Evolutionary conservation across 1,140 invertebrate genomes (phyloP).

Genomic region (Lepidostoma basale): DNA sequence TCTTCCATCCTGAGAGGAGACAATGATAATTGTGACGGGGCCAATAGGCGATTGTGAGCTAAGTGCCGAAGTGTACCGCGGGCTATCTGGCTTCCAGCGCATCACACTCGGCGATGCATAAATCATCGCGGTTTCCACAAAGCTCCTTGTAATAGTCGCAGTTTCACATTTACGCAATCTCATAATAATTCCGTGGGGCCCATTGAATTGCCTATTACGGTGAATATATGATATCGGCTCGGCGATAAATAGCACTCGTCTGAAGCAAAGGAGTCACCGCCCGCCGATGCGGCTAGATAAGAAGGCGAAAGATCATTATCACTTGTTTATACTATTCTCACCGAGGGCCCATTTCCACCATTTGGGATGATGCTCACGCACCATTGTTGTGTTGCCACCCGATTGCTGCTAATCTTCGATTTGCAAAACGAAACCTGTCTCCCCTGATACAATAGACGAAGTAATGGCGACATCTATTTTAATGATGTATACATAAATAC

Average conservation of each 20-base stretch:
- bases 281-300: slow-evolving; percentile 43
- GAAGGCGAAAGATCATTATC: slow-evolving; percentile 43
- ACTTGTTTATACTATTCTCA: slow-evolving; percentile 36
- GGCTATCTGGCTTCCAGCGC: slow-evolving; percentile 16
- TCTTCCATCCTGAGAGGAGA: not conserved
- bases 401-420: slow-evolving; percentile 26
- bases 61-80: not conserved
- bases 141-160: not conserved
- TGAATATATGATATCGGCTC: slow-evolving; percentile 45
- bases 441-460: not conserved
- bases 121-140: slow-evolving; percentile 27
- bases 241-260: slow-evolving; percentile 42
- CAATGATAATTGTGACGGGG: not conserved
- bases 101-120: slow-evolving; percentile 14
- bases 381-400: slow-evolving; percentile 9
- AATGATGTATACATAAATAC: no score
- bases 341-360: slow-evolving; percentile 19
- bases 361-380: slow-evolving; percentile 24
- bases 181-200: slow-evolving; percentile 39
- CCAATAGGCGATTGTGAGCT: not conserved
- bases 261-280: slow-evolving; percentile 20
- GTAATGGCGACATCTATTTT: slow-evolving; percentile 15
- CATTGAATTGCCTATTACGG: slow-evolving; percentile 45
- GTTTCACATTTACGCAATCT: slow-evolving; percentile 35
- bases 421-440: not conserved